Percentiles rank a stretch among this genome's conserved stretches.
Evolutionary conservation across 2,888 invertebrate genomes (phyloP).

Genomic region (Poecilus cupreus): DNA sequence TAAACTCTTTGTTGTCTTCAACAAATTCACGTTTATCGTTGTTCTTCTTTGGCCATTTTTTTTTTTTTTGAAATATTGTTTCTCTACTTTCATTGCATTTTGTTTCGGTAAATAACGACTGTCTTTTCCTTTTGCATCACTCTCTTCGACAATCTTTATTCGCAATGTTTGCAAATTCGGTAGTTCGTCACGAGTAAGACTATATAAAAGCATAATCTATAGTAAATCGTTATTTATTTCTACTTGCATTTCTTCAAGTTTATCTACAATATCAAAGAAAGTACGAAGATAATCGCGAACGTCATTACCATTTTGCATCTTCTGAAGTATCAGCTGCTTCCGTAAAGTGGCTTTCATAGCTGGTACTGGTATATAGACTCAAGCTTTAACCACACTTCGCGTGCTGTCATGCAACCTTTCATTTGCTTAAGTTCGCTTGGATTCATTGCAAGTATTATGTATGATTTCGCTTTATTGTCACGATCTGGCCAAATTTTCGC

Average conservation of each 20-base stretch:
- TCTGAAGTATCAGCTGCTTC: slow-evolving; percentile 67
- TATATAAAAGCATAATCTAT: slow-evolving; percentile 67
- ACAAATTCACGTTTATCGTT: no score
- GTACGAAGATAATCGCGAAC: slow-evolving; percentile 67
- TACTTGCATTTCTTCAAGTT: slow-evolving; percentile 65
- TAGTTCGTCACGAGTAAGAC: slow-evolving; percentile 66
- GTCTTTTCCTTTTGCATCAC: slow-evolving; percentile 57
- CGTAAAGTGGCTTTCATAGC: slow-evolving; percentile 69
- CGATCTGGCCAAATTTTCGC: slow-evolving; percentile 13
- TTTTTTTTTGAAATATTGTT: no score
- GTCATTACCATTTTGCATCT: slow-evolving; percentile 67
- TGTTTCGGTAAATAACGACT: background rate
- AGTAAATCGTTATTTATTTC: slow-evolving; percentile 64
- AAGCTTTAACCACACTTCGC: slow-evolving; percentile 68
- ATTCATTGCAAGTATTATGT: slow-evolving; percentile 63
- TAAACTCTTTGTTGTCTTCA: no score
- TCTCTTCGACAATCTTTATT: slow-evolving; percentile 64
- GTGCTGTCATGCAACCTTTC: slow-evolving; percentile 66
- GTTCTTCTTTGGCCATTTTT: background rate
- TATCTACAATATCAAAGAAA: slow-evolving; percentile 68
- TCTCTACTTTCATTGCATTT: background rate
- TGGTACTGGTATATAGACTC: slow-evolving; percentile 68
- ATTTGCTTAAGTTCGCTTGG: slow-evolving; percentile 67
- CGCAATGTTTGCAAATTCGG: slow-evolving; percentile 63
- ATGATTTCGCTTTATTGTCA: slow-evolving; percentile 58